Base-by-base conservation (phyloP, 2,113 vertebrate species). In the Cyanoderma ruficeps region DNA sequence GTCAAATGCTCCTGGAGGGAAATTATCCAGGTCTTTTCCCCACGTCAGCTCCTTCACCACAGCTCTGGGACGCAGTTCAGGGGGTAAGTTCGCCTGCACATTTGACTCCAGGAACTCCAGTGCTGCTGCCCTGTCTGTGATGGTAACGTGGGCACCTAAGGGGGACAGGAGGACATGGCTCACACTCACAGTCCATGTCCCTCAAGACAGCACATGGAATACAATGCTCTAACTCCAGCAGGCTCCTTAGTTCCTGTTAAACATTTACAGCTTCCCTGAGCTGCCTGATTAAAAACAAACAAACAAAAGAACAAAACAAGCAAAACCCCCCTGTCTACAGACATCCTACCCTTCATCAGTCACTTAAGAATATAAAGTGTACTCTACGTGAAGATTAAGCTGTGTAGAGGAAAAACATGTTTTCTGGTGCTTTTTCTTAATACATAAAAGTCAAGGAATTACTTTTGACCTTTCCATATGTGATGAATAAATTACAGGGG, bases 1-100 rank as follows among this genome's bases (percentile, higher is more conserved):
- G 59, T 99, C 99, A 87, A 98, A 99, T 11, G 98, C 97, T 78
- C 98, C 98, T 3, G 97, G 74, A 23, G 97, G 94, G 92, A 98
- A 99, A 27, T 88, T 97, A 3, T 94, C 97, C 18, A 99, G 96
- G 50, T 97, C 95, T 69, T 98, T 97, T 13, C 99, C 99, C 99
- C 99, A 99, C 1, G 98, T 99, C 85, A 99, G 97, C 90, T 99
- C 99, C 2, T 98, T 99, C 61, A 99, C 98, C 13, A 92, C 96
- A 18, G 95, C 98, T 39, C 97, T 98, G 1, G 89, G 90, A 52
- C 90, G 97, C 24, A 97, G 83, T 14, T 98, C 97, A 10, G 97
- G 52, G 53, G 99, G 98, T 61, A 99, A 86, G 94, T 99, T 99
- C 24, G 98, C 98, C 92, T 97, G 93, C 33, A 99, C 98, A 0